Evolutionary conservation across 2,888 invertebrate genomes (phyloP).

Genomic region (Chymomyza procnemis): DNA sequence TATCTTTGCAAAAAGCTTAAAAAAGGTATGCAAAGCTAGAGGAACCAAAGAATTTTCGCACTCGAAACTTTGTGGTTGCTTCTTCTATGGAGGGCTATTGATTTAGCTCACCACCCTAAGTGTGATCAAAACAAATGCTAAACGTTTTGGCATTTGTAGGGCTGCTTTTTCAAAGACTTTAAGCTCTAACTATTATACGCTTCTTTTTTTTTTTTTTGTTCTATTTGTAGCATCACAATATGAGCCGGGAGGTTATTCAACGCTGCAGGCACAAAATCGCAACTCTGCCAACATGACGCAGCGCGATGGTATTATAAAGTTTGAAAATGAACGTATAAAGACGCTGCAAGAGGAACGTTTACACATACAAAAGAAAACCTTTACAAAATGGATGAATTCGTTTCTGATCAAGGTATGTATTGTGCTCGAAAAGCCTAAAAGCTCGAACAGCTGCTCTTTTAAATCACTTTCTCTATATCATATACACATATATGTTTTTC

Average conservation of each 20-base stretch:
- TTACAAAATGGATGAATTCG: conserved; percentile 99
- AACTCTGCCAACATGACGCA: conserved; percentile 88
- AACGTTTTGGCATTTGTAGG: conserved; percentile 2
- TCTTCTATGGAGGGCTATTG: neutral
- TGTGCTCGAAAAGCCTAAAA: neutral
- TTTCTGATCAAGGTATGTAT: conserved; percentile 91
- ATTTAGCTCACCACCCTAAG: neutral
- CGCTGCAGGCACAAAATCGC: conserved; percentile 83
- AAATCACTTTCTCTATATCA: neutral
- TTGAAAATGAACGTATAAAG: conserved; percentile 97
- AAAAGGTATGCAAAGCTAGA: conserved; percentile 5
- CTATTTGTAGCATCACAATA: conserved; percentile 81
- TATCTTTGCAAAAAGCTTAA: neutral
- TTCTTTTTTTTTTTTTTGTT: conserved; percentile 21
- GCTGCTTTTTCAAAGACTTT: neutral
- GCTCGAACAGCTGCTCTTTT: conserved; percentile 8
- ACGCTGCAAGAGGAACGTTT: conserved; percentile 98
- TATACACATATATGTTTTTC: neutral
- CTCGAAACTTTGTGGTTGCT: neutral
- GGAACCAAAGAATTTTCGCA: neutral
- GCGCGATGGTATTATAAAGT: conserved; percentile 93
- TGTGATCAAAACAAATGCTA: conserved; percentile 1
- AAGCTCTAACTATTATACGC: neutral
- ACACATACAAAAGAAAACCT: conserved; percentile 99
- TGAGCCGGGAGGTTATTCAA: conserved; percentile 83